Conservation (phyloP, 30 jellyfish, hydroid and myxozoan genomes). For the Morbakka virulenta region DNA sequence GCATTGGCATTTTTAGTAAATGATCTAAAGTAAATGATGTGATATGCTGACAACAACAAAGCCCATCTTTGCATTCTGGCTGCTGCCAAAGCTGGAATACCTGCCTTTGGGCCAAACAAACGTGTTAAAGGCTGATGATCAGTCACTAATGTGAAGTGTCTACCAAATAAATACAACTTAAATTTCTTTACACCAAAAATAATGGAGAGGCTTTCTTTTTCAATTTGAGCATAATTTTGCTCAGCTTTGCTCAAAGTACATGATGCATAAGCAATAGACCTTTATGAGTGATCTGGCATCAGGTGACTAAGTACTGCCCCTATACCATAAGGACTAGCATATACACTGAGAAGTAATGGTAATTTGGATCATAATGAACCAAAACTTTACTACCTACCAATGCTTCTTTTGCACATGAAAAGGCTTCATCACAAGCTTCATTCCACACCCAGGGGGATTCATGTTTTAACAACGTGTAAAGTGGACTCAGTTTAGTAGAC, state of each 20-base stretch:
- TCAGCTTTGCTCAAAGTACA: constrained; percentile 5
- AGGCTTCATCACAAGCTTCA: constrained; percentile 2
- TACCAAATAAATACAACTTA: not conserved
- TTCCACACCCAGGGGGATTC: constrained; percentile 17
- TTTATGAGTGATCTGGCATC: constrained; percentile 7
- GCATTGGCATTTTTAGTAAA: too few species aligned
- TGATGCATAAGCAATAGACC: constrained; percentile 30
- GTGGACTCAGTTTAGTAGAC: constrained; percentile 28
- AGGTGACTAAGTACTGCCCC: too few species aligned
- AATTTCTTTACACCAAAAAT: too few species aligned
- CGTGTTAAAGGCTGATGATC: constrained; percentile 25
- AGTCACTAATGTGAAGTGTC: constrained; percentile 1
- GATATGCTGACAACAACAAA: too few species aligned
- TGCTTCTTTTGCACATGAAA: not conserved
- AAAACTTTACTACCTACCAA: constrained; percentile 9
- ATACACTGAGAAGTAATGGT: constrained; percentile 18
- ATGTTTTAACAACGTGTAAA: constrained; percentile 15
- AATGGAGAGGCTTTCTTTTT: too few species aligned
- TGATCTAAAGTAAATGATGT: too few species aligned
- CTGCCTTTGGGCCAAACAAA: too few species aligned
- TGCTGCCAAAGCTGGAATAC: too few species aligned
- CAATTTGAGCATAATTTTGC: too few species aligned
- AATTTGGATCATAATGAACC: constrained; percentile 34
- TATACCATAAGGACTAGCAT: constrained; percentile 19
- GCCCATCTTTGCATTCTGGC: too few species aligned